Conservation (phyloP, 2,888 invertebrate species). For the Halictus ligatus region DNA sequence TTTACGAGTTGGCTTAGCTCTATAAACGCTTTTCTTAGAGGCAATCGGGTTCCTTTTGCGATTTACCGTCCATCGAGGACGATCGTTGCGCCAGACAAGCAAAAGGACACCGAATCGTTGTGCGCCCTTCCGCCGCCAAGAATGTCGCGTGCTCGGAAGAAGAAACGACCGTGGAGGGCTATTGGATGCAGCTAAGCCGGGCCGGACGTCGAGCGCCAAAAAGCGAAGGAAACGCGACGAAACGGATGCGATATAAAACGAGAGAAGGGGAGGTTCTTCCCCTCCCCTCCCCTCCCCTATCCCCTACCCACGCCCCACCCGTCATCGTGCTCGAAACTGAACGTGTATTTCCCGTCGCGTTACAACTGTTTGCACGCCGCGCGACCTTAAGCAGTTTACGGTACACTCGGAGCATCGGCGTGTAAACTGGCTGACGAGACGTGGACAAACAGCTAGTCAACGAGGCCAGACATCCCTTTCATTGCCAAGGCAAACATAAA, state of each 20-base stretch:
- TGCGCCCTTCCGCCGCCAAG: constrained; percentile 51
- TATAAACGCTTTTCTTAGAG: constrained; percentile 73
- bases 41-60: constrained; percentile 69
- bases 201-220: constrained; percentile 15
- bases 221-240: constrained; percentile 10
- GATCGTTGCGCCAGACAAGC: constrained; percentile 69
- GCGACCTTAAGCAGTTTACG: constrained; percentile 40
- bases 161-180: constrained; percentile 47
- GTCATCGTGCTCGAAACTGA: constrained; percentile 26
- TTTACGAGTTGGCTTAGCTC: constrained; percentile 74
- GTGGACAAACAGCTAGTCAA: constrained; percentile 39
- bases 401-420: constrained; percentile 28
- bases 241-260: constrained; percentile 35
- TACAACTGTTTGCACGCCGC: constrained; percentile 53
- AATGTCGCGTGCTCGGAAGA: constrained; percentile 56
- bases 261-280: neutral
- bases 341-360: constrained; percentile 57
- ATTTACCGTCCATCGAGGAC: constrained; percentile 73
- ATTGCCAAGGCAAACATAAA: constrained; percentile 36
- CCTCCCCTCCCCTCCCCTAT: neutral
- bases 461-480: constrained; percentile 36
- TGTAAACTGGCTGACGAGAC: constrained; percentile 49
- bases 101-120: constrained; percentile 54
- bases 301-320: too few relatives aligned
- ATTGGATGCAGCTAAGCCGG: constrained; percentile 55